Evolutionary conservation across 35 echinoderm and acorn worm species (phyloP), one percentile per base, ranked within the genome.

Genomic region (Apostichopus californicus): DNA sequence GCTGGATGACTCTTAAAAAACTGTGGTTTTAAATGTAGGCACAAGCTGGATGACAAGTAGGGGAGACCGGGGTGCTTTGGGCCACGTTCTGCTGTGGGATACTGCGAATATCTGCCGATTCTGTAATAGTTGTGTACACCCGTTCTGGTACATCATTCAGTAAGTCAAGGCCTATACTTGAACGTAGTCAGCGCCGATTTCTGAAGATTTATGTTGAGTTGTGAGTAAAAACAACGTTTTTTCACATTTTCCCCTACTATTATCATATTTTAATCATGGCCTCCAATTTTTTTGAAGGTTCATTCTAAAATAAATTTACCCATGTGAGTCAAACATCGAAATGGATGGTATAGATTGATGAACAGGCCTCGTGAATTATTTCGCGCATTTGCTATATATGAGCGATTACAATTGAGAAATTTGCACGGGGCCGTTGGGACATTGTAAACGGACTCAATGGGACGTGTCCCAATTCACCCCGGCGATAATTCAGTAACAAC

Each of bases 11-110:
- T n/a, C n/a, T n/a, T n/a, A n/a, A 61, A 61, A 60, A 91, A 79
- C 1, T 60, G 73, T 79, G 72, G 24, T 18, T 80, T 80, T 57
- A 52, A 91, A 61, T 55, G 90, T n/a, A 79, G 90, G 25, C 90
- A 92, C 22, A 92, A 92, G 24, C 24, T 25, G 24, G 24, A 25
- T 25, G 24, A 25, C 24, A 25, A 25, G 24, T 25, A 25, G 24
- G 24, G 24, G 24, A 25, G 26, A 28, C 26, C 26, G 26, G 26
- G 26, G 26, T 28, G 26, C 26, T 28, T 28, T 28, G 26, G 26
- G 1, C 26, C 26, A 25, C 24, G 26, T 28, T 28, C 26, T 28
- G 26, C 26, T 28, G 26, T 28, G 26, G 26, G 26, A 28, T 1
- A 28, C 26, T 28, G 26, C 26, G 26, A 28, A 28, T 28, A 28